Evolutionary conservation across 2,113 vertebrate genomes (phyloP).

Genomic region (Probosciger aterrimus): DNA sequence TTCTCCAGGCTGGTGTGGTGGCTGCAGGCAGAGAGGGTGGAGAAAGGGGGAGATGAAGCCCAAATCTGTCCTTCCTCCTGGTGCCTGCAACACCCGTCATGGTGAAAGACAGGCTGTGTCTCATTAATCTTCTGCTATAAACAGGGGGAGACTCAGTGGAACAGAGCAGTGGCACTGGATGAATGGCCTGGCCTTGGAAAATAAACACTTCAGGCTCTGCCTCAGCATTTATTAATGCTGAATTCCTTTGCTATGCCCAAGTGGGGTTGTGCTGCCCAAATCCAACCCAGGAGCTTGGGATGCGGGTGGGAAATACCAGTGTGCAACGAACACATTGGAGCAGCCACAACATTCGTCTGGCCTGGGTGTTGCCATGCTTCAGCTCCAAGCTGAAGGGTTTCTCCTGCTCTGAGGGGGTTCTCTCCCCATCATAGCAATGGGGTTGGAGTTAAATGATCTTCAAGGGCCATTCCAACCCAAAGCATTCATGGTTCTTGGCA

Average conservation of each 20-base stretch:
- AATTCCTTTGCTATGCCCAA: background rate
- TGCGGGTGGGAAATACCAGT: fast-evolving
- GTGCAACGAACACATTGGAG: fast-evolving
- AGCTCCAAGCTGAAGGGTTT: fast-evolving
- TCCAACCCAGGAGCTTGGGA: background rate
- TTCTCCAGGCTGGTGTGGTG: background rate
- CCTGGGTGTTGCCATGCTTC: background rate
- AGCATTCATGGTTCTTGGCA: background rate
- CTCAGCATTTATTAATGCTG: conserved; percentile 33
- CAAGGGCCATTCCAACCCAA: background rate
- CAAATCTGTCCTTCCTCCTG: background rate
- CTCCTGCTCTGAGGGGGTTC: background rate
- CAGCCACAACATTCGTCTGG: fast-evolving
- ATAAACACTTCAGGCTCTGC: conserved; percentile 57
- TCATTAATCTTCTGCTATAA: conserved; percentile 47
- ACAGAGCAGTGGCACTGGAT: conserved; percentile 1
- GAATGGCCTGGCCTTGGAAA: conserved; percentile 38
- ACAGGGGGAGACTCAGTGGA: conserved; percentile 11
- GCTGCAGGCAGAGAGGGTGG: background rate
- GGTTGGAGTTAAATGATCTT: background rate
- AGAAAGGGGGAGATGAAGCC: background rate
- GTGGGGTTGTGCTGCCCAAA: background rate
- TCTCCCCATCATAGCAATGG: background rate
- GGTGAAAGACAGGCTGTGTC: conserved; percentile 9
- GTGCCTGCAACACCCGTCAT: background rate